Evolutionary conservation across 2,113 vertebrate genomes (phyloP), one percentile per base, ranked within the genome.

Genomic region (Paradoxurus hermaphroditus): DNA sequence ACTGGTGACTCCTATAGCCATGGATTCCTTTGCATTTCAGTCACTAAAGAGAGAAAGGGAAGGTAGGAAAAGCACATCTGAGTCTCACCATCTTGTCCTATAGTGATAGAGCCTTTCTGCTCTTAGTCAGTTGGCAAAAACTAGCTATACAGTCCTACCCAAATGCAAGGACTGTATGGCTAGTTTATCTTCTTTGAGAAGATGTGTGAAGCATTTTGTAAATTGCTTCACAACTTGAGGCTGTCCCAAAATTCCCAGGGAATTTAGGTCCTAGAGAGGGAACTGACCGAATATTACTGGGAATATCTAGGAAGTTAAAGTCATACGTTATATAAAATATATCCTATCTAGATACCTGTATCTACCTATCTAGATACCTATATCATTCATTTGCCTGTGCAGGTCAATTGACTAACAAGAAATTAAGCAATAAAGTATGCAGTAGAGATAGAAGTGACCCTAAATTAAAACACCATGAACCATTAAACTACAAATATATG

Each of bases 271-370:
- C 92, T 4, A 78, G 78, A 63, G 44, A 70, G 77, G 86, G 85
- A 77, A 91, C 18, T 51, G 29, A 82, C 3, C 56, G 63, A 46
- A 95, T 78, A 97, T 34, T 96, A 89, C 85, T n/a, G 68, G 14
- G 36, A 91, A 79, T 92, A 18, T 79, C 70, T 89, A 73, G 86
- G 56, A 94, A 97, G 84, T 92, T 5, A 97, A 92, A 21, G 36
- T 21, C 39, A 77, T 31, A 81, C 72, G 95, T n/a, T 53, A 89
- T 25, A 67, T 4, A 86, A 86, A 81, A 78, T 25, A 36, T 51
- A 11, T 34, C 39, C 13, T 62, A 46, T 27, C 34, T 29, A 70
- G 16, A 44, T 12, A 46, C 3, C 27, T 86, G n/a, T n/a, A n/a
- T n/a, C n/a, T n/a, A n/a, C 39, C 13, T 62, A 46, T 27, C 34